These are phyloP conservation scores for Lepidochitona cinerea DNA, from an alignment of 2,888 invertebrate genomes.

Conservation along the genomic window DNA sequence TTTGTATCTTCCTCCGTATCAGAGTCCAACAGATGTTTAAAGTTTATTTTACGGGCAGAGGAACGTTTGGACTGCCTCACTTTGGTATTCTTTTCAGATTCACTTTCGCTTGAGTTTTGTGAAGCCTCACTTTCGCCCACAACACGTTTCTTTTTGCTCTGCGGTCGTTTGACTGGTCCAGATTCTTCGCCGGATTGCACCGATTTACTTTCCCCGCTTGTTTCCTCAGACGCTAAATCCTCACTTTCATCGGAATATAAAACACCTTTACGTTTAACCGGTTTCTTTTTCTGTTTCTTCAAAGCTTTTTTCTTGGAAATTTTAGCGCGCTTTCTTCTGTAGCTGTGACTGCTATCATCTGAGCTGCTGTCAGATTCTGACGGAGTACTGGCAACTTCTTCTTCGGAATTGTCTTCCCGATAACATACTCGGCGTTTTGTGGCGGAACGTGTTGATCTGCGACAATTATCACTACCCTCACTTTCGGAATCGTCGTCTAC, in stretches of 20 bases:
- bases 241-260: slow-evolving; percentile 4
- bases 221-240: neutral
- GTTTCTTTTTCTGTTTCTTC: neutral
- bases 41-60: neutral
- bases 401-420: neutral
- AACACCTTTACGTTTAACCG: neutral
- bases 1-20: neutral
- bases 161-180: neutral
- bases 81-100: neutral
- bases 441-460: neutral
- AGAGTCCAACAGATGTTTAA: neutral
- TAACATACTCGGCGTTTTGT: neutral
- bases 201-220: neutral
- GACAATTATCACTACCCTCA: neutral
- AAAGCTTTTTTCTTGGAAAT: neutral
- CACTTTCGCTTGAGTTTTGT: neutral
- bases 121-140: neutral
- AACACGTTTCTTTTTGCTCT: neutral
- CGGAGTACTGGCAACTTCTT: neutral
- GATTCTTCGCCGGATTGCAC: neutral
- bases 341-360: neutral
- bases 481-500: neutral
- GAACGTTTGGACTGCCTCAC: neutral
- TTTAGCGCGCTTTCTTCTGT: neutral
- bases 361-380: neutral